Percentiles rank a stretch among this genome's conserved stretches.
Evolutionary conservation across 2,888 invertebrate species (phyloP).

Genomic region (Netelia virgata): DNA sequence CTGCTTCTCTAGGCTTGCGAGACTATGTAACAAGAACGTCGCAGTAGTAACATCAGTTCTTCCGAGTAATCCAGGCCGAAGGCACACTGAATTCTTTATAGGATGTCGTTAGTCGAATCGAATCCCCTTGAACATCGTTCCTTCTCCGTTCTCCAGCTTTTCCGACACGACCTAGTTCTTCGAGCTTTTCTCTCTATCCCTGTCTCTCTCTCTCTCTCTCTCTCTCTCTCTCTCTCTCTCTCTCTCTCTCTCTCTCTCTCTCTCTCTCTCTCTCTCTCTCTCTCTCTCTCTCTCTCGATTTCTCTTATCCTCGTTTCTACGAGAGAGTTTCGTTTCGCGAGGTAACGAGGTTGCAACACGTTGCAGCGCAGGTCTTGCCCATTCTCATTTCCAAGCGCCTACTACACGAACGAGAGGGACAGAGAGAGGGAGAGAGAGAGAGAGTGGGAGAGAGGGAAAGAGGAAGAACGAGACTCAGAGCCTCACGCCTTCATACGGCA

Average conservation of each 20-base stretch:
- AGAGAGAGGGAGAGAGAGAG: conserved; percentile 10
- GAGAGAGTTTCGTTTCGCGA: conserved; percentile 50
- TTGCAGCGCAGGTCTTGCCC: conserved; percentile 19
- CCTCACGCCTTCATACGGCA: conserved; percentile 39
- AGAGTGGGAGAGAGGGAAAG: background rate
- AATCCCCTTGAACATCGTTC: conserved; percentile 73
- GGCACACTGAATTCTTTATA: conserved; percentile 74
- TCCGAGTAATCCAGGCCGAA: conserved; percentile 46
- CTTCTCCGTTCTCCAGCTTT: background rate
- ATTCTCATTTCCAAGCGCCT: conserved; percentile 52
- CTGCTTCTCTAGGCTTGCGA: background rate
- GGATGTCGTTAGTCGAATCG: conserved; percentile 76
- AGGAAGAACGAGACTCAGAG: conserved; percentile 20
- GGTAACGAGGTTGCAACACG: conserved; percentile 55
- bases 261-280: conserved; percentile 10
- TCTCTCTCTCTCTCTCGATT: background rate
- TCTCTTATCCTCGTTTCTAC: conserved; percentile 17
- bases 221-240: background rate
- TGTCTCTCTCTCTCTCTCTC: conserved; percentile 2
- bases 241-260: background rate
- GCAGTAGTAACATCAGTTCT: conserved; percentile 35
- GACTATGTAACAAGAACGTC: background rate
- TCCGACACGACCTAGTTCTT: conserved; percentile 47
- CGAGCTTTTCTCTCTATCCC: conserved; percentile 13
- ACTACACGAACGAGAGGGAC: conserved; percentile 5